Conservation (phyloP, 2,888 invertebrate species). For the Hirtodrosophila duncani region DNA sequence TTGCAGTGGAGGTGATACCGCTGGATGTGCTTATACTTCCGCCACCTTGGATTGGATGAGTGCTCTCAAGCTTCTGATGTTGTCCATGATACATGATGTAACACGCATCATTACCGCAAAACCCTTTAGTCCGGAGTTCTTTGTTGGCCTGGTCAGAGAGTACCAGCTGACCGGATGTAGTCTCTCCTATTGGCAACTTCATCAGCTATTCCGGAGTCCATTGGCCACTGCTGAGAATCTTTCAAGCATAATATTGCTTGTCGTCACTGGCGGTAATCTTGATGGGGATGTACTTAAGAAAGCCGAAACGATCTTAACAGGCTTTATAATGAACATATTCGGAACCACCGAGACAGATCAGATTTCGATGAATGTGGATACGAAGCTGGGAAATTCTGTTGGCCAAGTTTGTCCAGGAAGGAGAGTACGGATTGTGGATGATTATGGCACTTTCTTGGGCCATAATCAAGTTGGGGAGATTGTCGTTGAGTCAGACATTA, state of each 20-base stretch:
- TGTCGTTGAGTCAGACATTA: conserved; percentile 21
- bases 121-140: conserved; percentile 33
- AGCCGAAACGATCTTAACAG: conserved; percentile 3
- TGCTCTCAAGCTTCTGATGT: conserved; percentile 26
- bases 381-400: conserved; percentile 25
- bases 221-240: conserved; percentile 26
- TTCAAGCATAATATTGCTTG: conserved; percentile 16
- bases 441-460: conserved; percentile 41
- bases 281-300: conserved; percentile 4
- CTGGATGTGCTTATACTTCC: conserved; percentile 28
- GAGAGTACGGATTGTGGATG: conserved; percentile 49
- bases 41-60: conserved; percentile 52
- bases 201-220: conserved; percentile 27
- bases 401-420: conserved; percentile 43
- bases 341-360: conserved; percentile 47
- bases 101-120: conserved; percentile 46
- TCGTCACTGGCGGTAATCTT: conserved; percentile 30
- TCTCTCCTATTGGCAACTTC: conserved; percentile 49
- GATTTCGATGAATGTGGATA: conserved; percentile 15
- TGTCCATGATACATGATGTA: conserved; percentile 20
- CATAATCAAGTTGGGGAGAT: conserved; percentile 63
- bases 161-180: conserved; percentile 35
- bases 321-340: conserved; percentile 20
- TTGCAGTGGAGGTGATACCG: conserved; percentile 11
- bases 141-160: conserved; percentile 40